Conservation (phyloP, 1,140 invertebrate genomes). For the Drosophila chauvacae region DNA sequence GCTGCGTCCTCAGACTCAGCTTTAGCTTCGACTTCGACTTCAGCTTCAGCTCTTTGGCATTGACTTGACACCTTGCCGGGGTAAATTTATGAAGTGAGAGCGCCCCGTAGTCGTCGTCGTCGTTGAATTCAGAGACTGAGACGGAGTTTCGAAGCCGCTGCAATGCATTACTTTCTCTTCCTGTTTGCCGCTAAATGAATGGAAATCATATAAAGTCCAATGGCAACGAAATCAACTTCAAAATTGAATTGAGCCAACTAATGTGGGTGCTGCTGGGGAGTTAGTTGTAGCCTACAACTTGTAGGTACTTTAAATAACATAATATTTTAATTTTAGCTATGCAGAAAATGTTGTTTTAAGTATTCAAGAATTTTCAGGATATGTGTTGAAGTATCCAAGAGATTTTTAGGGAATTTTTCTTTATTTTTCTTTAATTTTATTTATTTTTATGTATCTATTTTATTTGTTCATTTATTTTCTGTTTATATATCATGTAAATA, state of each 20-base stretch:
- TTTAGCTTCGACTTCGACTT: conserved; percentile 24
- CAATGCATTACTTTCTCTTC: conserved; percentile 80
- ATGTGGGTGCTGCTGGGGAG: conserved; percentile 30
- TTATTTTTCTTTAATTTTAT: too few species aligned
- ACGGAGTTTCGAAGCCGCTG: conserved; percentile 35
- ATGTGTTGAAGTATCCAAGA: neutral
- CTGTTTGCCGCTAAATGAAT: conserved; percentile 77
- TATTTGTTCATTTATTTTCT: neutral
- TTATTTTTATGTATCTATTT: too few species aligned
- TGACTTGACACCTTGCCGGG: conserved; percentile 77
- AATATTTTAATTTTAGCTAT: neutral
- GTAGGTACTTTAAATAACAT: neutral
- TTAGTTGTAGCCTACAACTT: neutral
- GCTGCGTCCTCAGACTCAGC: conserved; percentile 17
- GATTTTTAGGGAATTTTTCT: neutral
- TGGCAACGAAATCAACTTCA: conserved; percentile 30
- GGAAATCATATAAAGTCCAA: conserved; percentile 63
- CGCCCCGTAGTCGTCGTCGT: conserved; percentile 41
- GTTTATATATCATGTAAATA: neutral
- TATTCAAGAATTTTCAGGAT: neutral
- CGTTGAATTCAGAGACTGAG: conserved; percentile 23
- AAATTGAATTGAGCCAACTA: conserved; percentile 38
- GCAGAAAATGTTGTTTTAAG: neutral
- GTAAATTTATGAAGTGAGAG: conserved; percentile 80
- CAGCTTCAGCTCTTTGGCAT: conserved; percentile 66